Evolutionary conservation across 1,140 invertebrate species (phyloP).

Genomic region (Geopemphigus sp.): DNA sequence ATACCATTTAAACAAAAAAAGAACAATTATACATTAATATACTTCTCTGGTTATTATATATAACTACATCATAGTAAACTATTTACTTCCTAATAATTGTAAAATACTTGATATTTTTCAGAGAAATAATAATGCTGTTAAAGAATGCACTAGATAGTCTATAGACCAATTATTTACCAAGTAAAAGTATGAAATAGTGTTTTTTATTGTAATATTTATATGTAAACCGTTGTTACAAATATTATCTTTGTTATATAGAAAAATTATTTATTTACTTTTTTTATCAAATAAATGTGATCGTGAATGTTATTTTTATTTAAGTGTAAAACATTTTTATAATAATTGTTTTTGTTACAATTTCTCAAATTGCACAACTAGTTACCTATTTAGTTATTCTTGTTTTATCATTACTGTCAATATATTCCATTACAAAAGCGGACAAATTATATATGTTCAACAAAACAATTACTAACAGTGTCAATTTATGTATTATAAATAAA

Average conservation of each 20-base stretch:
- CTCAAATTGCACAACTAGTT: neutral
- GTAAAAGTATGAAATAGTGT: constrained; percentile 2
- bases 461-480: constrained; percentile 4
- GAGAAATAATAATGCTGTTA: constrained; percentile 9
- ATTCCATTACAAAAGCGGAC: neutral
- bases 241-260: neutral
- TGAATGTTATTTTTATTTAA: too few relatives aligned
- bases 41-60: too few relatives aligned
- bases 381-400: neutral
- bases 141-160: constrained; percentile 22
- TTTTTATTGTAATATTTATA: neutral
- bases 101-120: constrained; percentile 10
- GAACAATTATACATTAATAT: too few relatives aligned
- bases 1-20: too few relatives aligned
- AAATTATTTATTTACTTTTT: neutral
- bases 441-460: neutral
- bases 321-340: neutral
- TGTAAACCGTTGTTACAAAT: neutral
- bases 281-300: too few relatives aligned
- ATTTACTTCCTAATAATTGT: too few relatives aligned
- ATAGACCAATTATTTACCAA: neutral
- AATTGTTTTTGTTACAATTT: neutral
- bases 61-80: too few relatives aligned
- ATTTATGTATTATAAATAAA: constrained; percentile 35
- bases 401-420: neutral